Percentiles rank a stretch among this genome's conserved stretches.
Evolutionary conservation across 2,797 vertebrate genomes (phyloP).

Genomic region (Microcaecilia unicolor): DNA sequence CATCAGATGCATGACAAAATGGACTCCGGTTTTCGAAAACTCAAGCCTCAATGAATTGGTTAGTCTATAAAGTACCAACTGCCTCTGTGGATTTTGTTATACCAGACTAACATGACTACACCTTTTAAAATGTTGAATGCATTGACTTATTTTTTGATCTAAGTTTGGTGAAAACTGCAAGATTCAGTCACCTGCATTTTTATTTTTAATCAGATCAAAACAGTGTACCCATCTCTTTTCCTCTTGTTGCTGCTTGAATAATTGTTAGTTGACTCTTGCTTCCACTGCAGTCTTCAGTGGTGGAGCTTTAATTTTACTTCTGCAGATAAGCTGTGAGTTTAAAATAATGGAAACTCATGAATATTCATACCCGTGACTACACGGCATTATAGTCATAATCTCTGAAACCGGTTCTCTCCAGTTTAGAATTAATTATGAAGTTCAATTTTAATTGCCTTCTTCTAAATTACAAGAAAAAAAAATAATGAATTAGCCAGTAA

Average conservation of each 20-base stretch:
- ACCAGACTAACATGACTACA: no score
- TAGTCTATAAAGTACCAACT: no score
- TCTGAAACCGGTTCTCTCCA: slow-evolving; percentile 60
- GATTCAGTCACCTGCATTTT: slow-evolving; percentile 20
- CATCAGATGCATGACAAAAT: no score
- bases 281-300: slow-evolving; percentile 50
- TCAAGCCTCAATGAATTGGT: no score
- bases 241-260: background rate
- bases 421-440: slow-evolving; percentile 74
- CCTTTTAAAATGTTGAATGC: no score
- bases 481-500: slow-evolving; percentile 54
- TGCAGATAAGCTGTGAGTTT: slow-evolving; percentile 52
- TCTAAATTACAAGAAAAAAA: slow-evolving; percentile 52
- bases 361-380: slow-evolving; percentile 62
- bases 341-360: slow-evolving; percentile 64
- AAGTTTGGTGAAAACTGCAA: slow-evolving; percentile 15
- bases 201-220: slow-evolving; percentile 7
- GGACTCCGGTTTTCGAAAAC: no score
- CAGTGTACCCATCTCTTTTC: slow-evolving; percentile 11
- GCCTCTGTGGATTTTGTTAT: no score
- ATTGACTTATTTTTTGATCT: slow-evolving; percentile 29
- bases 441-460: slow-evolving; percentile 70
- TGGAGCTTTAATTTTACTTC: slow-evolving; percentile 56
- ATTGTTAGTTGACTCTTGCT: slow-evolving; percentile 45
- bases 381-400: slow-evolving; percentile 65